A percentile compares a stretch with the other conserved stretches of the same genome.
These are phyloP conservation scores for Melanostigma gelatinosum DNA, from an alignment of 2,113 vertebrate species.

Conservation along the genomic window DNA sequence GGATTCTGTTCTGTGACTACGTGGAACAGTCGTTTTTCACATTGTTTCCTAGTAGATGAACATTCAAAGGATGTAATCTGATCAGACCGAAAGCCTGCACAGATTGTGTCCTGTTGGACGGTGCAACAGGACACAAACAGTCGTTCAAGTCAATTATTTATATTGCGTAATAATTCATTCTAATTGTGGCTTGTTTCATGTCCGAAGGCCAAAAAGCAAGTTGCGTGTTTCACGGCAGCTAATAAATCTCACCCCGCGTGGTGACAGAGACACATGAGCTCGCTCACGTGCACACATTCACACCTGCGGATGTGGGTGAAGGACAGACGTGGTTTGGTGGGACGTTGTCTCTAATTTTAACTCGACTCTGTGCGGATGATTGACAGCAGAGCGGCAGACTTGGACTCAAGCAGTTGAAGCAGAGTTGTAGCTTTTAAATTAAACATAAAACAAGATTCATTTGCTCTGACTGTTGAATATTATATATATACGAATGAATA, in stretches of 20 bases:
- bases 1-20: background rate
- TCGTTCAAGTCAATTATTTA: background rate
- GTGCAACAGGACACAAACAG: background rate
- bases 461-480: background rate
- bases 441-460: background rate
- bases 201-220: background rate
- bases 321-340: constrained; percentile 4
- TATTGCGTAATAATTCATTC: background rate
- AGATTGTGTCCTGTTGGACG: background rate
- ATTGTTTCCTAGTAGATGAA: background rate
- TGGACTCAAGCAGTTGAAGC: background rate
- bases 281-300: background rate
- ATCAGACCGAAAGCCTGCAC: background rate
- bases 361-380: constrained; percentile 32
- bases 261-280: background rate
- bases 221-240: background rate
- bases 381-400: constrained; percentile 10
- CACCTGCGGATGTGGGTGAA: constrained; percentile 51
- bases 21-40: background rate
- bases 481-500: no score
- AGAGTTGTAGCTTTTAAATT: background rate
- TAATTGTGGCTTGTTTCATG: background rate
- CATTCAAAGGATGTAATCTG: background rate
- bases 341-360: constrained; percentile 50
- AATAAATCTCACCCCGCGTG: background rate